Evolutionary conservation across 2,888 invertebrate genomes (phyloP).

Genomic region (Lithophane semibrunnea): DNA sequence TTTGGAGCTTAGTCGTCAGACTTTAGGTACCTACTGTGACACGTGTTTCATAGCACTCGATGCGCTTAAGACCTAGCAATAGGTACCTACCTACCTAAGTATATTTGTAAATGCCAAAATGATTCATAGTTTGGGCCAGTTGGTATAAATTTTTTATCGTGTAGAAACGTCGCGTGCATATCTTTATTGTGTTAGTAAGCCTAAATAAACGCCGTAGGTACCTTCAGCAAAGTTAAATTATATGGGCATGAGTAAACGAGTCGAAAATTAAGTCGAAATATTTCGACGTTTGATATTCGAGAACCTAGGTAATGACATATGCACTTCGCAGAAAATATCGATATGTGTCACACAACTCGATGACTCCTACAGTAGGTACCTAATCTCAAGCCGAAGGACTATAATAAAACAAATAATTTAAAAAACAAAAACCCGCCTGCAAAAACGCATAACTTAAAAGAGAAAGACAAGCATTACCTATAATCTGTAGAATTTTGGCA

Average conservation of each 20-base stretch:
- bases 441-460: no score
- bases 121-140: slow-evolving; percentile 28
- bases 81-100: neutral
- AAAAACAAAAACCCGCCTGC: no score
- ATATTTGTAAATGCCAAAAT: slow-evolving; percentile 35
- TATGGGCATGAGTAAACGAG: slow-evolving; percentile 21
- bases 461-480: no score
- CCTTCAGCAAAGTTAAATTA: neutral
- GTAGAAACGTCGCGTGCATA: slow-evolving; percentile 44
- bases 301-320: neutral
- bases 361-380: neutral
- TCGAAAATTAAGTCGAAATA: slow-evolving; percentile 8
- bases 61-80: slow-evolving; percentile 8
- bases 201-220: slow-evolving; percentile 32
- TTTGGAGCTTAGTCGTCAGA: slow-evolving; percentile 21
- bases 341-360: neutral
- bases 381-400: neutral
- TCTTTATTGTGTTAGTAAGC: slow-evolving; percentile 29
- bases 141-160: slow-evolving; percentile 22
- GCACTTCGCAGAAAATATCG: slow-evolving; percentile 6
- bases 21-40: neutral
- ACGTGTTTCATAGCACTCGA: slow-evolving; percentile 21
- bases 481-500: no score
- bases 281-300: slow-evolving; percentile 18
- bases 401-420: no score